Base-by-base conservation (phyloP, 1,140 invertebrate species). In the Apocrypta bakeri region DNA sequence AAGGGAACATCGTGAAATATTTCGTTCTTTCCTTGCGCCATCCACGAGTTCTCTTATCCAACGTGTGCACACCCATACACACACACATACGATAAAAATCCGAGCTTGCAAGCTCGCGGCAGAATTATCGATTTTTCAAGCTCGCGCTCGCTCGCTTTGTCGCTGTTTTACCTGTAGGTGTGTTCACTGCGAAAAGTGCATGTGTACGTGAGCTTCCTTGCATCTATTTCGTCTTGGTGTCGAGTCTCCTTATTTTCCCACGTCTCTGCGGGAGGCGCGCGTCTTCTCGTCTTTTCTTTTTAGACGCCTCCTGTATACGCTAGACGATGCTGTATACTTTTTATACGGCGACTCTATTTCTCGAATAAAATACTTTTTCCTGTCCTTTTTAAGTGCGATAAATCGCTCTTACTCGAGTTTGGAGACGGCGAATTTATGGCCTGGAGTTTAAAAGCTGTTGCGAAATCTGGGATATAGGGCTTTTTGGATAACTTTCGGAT, bases 61-160 rank as follows among this genome's bases (percentile, higher is more conserved):
- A 21, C 24, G 29, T 63, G 24, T 48, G 7, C 24, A 31, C 24
- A 14, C 31, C n/a, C n/a, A 72, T 37, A 25, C n/a, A 9, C n/a
- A 24, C 42, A 24, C 56, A 4, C 25, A 8, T n/a, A 48, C 56
- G 79, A 66, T 79, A 68, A 68, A 74, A 83, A 68, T 79, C 25
- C 48, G 56, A 12, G 42, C 56, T 31, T 64, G 27, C 76, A 24
- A 33, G 33, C 63, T 63, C 29, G 40, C 27, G 71, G n/a, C 7
- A 21, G 61, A 83, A 83, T 82, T 82, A 83, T 83, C 77, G 82
- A 83, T 83, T 71, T 73, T 69, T 14, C 14, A 12, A 24, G n/a
- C 31, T 74, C 33, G 25, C 42, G 63, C n/a, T 33, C 48, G 21
- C 48, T 21, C 21, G 48, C 48, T 56, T 56, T 21, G 21, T 17